Percentiles rank a stretch among this genome's conserved stretches.
phyloP scores from a whole-genome alignment of 2,113 vertebrate genomes.

The Lipophrys pholis region DNA sequence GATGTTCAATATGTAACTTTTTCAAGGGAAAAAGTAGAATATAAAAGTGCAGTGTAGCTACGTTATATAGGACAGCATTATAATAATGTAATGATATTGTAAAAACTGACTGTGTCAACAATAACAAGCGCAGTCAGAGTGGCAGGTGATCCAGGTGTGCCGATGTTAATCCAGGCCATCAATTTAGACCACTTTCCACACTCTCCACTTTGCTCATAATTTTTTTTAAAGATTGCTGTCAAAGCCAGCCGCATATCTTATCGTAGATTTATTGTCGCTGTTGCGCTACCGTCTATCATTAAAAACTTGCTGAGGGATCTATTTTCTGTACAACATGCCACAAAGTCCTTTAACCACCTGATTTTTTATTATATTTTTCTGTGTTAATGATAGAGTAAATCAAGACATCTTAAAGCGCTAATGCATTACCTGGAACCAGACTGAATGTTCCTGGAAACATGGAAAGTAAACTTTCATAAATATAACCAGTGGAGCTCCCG shows the following conservation, averaged over 20 bases:
- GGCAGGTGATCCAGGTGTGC: constrained; percentile 5
- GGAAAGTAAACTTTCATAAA: too few relatives aligned
- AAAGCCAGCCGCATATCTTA: not conserved
- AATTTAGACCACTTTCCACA: not conserved
- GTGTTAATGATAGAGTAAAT: not conserved
- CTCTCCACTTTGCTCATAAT: not conserved
- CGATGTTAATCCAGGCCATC: not conserved
- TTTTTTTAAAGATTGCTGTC: not conserved
- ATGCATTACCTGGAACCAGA: not conserved
- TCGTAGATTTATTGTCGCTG: too few relatives aligned
- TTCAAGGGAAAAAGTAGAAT: too few relatives aligned
- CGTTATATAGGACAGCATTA: too few relatives aligned
- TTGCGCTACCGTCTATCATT: not conserved
- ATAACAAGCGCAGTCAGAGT: not conserved
- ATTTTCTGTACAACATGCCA: not conserved
- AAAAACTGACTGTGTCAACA: too few relatives aligned
- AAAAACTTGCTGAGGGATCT: not conserved
- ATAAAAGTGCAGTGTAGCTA: too few relatives aligned
- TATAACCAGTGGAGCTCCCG: not conserved
- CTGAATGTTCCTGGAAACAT: constrained; percentile 3
- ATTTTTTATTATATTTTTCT: not conserved
- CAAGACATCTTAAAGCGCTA: not conserved
- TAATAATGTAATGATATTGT: too few relatives aligned
- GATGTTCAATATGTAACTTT: too few relatives aligned
- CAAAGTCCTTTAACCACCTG: too few relatives aligned